Base-by-base conservation (phyloP, 2,888 invertebrate genomes). In the Protonemura montana region DNA sequence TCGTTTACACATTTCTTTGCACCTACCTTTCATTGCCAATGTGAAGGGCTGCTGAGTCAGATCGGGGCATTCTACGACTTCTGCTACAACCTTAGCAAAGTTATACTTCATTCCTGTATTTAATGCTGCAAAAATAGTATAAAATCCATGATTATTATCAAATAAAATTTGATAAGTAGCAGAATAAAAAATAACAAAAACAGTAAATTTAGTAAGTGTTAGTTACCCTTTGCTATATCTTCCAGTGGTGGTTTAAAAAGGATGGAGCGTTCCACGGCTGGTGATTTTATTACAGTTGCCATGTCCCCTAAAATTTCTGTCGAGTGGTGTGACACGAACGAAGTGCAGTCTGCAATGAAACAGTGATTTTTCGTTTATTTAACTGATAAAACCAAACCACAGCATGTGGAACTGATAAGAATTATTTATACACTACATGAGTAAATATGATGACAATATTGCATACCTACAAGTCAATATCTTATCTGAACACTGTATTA, bases 1-100 rank as follows among this genome's bases (percentile, higher is more conserved):
- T 7, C 41, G 13, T 7, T 41, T 7, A 41, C 13, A 13, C 21
- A 13, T 21, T 59, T 59, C 21, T 1, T 87, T 82, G 59, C 87
- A 88, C 77, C 85, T 77, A 59, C 59, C 59, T 59, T 59, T 59
- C 59, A 59, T 59, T 59, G 96, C 96, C 88, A 98, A 93, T 87
- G 94, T 93, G 91, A 95, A 98, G 0, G 98, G 98, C 27, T 94
- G 90, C 90, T 95, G 91, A 0, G 94, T 96, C 88, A 99, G 93
- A 92, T 98, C 95, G 0, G 98, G 98, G 90, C 97, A 96, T 76
- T 96, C 95, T 16, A 95, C 95, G n/a, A 97, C 94, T 82, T 94
- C 93, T 0, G 97, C 97, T 42, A 91, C 90, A 30, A 95, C 96
- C 86, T 94, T 92, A 87, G 92, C 93, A 92, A 98, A 98, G 89